A percentile compares a stretch with the other conserved stretches of the same genome.
phyloP scores from a whole-genome alignment of 2,888 invertebrate genomes.

The Drosophila cracens region DNA sequence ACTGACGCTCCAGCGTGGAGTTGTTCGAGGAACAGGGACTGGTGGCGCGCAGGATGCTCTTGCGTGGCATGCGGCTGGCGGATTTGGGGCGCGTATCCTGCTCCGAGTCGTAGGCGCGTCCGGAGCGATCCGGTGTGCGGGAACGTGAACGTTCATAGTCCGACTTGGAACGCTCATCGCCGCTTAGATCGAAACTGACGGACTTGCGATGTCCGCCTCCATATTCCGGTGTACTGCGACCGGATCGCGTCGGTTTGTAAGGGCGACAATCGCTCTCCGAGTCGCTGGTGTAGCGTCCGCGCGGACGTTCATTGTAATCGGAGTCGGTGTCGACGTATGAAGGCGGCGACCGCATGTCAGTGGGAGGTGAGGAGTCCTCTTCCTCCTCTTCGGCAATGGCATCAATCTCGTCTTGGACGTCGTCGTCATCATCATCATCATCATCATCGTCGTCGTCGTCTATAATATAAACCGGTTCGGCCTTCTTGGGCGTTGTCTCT shows the following conservation, averaged over 20 bases:
- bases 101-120: conserved; percentile 83
- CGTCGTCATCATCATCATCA: conserved; percentile 54
- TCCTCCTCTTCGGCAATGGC: conserved; percentile 56
- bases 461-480: conserved; percentile 81
- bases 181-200: conserved; percentile 85
- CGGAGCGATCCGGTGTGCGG: conserved; percentile 48
- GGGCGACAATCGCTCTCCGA: conserved; percentile 82
- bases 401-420: conserved; percentile 54
- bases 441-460: conserved; percentile 74
- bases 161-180: conserved; percentile 83
- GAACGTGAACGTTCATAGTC: conserved; percentile 82
- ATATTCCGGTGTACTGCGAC: conserved; percentile 82
- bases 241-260: conserved; percentile 73
- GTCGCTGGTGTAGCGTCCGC: conserved; percentile 79
- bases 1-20: conserved; percentile 79
- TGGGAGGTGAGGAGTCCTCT: conserved; percentile 52
- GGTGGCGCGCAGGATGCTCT: conserved; percentile 83
- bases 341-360: conserved; percentile 68
- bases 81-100: conserved; percentile 75
- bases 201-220: conserved; percentile 83
- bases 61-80: conserved; percentile 73
- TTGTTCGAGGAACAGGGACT: conserved; percentile 83
- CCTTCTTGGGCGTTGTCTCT: conserved; percentile 59
- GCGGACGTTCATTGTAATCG: conserved; percentile 72
- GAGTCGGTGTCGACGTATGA: conserved; percentile 78